Evolutionary conservation across 1,140 invertebrate genomes (phyloP), one percentile per base, ranked within the genome.

Genomic region (Chrysomallon squamiferum): DNA sequence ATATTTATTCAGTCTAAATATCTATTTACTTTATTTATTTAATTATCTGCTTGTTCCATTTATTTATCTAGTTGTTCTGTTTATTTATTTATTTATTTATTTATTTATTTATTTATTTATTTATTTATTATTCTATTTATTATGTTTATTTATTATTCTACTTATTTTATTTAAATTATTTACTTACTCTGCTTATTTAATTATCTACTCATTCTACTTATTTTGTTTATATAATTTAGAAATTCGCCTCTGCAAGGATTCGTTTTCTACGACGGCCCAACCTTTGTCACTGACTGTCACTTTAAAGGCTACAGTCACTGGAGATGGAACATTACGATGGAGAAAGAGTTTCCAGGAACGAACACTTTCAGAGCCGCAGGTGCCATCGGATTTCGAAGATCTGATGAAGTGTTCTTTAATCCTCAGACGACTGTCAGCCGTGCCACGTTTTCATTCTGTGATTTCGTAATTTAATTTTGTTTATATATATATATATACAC

Each of bases 241-340:
- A 59, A 38, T 27, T 20, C 25, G n/a, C 32, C 58, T 18, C n/a
- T 59, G 15, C 58, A 59, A 27, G 58, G 58, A 38, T 59, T 41
- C 20, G 35, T 59, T 35, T 59, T 59, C 22, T 59, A 59, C 35
- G 41, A 59, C 22, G 58, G 58, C 2, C 58, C 58, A 22, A 43
- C 13, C 9, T 59, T 25, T 35, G 35, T 38, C n/a, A 59, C 58
- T 15, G 22, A 59, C 35, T 59, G 58, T 29, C 29, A 54, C 25
- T 54, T 54, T 18, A 54, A 54, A 25, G n/a, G 29, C 50, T 54
- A 27, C 50, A 27, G 29, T 15, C 25, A 54, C 50, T 54, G 50
- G 50, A 18, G 25, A 18, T 54, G 50, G 50, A 54, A 54, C 50
- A 27, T 15, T 13, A 54, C n/a, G 4, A 15, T 25, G 50, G 50